These are phyloP conservation scores for Tineola bisselliella DNA, from an alignment of 2,888 invertebrate species.

Conservation along the genomic window DNA sequence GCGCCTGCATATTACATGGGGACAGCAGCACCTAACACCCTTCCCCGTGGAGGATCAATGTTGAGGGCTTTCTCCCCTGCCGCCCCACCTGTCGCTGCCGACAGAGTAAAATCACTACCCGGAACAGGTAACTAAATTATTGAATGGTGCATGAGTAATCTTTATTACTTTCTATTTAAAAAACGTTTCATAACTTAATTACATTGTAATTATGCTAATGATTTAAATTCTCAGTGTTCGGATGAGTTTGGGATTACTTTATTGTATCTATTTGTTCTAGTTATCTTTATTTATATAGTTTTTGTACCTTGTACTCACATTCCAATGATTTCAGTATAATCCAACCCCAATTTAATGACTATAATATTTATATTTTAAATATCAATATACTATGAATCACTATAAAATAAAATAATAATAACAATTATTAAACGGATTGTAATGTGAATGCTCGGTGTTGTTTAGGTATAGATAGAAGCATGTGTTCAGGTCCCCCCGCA, in stretches of 20 bases:
- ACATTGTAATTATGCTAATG: not conserved
- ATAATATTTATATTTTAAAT: no score
- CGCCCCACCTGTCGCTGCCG: constrained; percentile 66
- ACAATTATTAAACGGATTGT: not conserved
- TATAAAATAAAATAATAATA: no score
- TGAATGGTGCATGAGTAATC: not conserved
- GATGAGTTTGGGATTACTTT: no score
- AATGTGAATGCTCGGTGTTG: not conserved
- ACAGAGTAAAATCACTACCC: constrained; percentile 65
- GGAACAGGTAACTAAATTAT: constrained; percentile 18
- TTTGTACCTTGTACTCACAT: no score
- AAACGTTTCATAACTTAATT: not conserved
- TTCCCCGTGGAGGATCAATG: constrained; percentile 73
- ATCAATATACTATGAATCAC: no score
- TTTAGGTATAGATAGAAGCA: constrained; percentile 17
- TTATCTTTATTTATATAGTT: no score
- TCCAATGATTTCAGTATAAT: no score
- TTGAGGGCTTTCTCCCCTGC: constrained; percentile 75
- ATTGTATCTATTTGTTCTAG: no score
- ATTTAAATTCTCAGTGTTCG: no score
- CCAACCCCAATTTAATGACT: no score
- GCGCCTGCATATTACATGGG: constrained; percentile 80
- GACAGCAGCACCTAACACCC: constrained; percentile 63
- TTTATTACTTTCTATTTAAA: not conserved
- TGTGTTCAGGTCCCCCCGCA: constrained; percentile 48